A percentile compares a stretch with the other conserved stretches of the same genome.
These are phyloP conservation scores for Hyposoter dolosus DNA, from an alignment of 2,888 invertebrate species.

Conservation along the genomic window DNA sequence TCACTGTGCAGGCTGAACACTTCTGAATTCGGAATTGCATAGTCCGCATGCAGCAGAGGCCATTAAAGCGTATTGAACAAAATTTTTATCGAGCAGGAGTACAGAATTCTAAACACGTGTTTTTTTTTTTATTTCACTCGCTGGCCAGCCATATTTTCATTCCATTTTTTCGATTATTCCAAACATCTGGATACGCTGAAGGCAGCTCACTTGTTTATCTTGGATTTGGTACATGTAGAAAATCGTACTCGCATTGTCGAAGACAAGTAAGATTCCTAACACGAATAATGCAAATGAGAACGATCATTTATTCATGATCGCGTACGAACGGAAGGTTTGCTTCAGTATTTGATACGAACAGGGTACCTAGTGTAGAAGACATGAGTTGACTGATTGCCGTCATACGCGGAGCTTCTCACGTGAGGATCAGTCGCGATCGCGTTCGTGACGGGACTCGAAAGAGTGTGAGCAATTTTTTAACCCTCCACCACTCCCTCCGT, in stretches of 20 bases:
- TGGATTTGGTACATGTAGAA: not conserved
- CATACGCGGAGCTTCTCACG: constrained; percentile 72
- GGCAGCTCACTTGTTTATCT: not conserved
- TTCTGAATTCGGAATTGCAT: too few relatives aligned
- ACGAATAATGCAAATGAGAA: constrained; percentile 81
- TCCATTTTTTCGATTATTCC: not conserved
- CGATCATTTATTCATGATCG: constrained; percentile 76
- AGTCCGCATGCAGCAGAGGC: too few relatives aligned
- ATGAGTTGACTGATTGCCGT: constrained; percentile 79
- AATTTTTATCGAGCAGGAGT: too few relatives aligned
- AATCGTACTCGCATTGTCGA: not conserved
- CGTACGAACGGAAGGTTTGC: constrained; percentile 57
- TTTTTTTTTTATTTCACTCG: not conserved
- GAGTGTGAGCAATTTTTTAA: constrained; percentile 33
- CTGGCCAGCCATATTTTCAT: not conserved
- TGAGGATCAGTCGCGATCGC: constrained; percentile 76
- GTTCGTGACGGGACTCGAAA: constrained; percentile 79
- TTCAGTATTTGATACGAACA: constrained; percentile 13
- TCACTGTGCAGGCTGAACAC: too few relatives aligned
- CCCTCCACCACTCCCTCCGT: constrained; percentile 20
- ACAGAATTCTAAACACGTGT: too few relatives aligned
- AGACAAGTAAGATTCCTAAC: constrained; percentile 77
- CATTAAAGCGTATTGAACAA: too few relatives aligned
- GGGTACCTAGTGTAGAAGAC: constrained; percentile 40
- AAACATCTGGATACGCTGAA: not conserved